phyloP scores from a whole-genome alignment of 2,113 vertebrate species.

The Mormyrus iriodes region DNA sequence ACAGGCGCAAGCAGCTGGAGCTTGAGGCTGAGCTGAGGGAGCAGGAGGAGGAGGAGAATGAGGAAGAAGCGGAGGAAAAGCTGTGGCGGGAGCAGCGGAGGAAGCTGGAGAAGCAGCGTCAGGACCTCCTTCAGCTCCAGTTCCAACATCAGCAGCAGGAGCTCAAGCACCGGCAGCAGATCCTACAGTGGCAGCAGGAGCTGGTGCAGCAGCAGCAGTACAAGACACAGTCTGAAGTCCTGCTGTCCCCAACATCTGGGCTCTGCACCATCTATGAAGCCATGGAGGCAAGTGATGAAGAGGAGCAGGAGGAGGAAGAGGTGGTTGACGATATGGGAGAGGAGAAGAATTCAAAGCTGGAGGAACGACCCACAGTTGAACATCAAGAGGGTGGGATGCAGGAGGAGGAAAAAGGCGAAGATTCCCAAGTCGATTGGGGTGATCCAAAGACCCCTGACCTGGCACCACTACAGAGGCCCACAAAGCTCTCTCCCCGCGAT shows the following conservation, averaged over 20 bases:
- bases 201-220: conserved; percentile 51
- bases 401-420: not conserved
- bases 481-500: conserved; percentile 35
- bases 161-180: conserved; percentile 41
- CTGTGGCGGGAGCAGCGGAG: conserved; percentile 52
- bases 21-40: conserved; percentile 34
- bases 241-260: conserved; percentile 51
- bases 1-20: conserved; percentile 43
- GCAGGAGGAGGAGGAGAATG: conserved; percentile 43
- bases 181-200: conserved; percentile 36
- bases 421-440: not conserved
- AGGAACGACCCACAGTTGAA: not conserved
- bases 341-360: conserved; percentile 6
- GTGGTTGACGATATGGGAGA: conserved; percentile 16
- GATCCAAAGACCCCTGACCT: conserved; percentile 10
- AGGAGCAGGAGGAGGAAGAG: conserved; percentile 45
- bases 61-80: conserved; percentile 53
- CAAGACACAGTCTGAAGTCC: conserved; percentile 41
- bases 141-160: conserved; percentile 45
- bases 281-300: conserved; percentile 66
- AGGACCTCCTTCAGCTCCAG: conserved; percentile 31
- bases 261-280: conserved; percentile 71
- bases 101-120: conserved; percentile 55
- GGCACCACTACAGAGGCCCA: not conserved
- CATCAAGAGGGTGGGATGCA: not conserved